Percentiles rank a stretch among this genome's conserved stretches.
These are phyloP conservation scores for Coleophora flavipennella DNA, from an alignment of 2,888 invertebrate genomes.

Conservation along the genomic window DNA sequence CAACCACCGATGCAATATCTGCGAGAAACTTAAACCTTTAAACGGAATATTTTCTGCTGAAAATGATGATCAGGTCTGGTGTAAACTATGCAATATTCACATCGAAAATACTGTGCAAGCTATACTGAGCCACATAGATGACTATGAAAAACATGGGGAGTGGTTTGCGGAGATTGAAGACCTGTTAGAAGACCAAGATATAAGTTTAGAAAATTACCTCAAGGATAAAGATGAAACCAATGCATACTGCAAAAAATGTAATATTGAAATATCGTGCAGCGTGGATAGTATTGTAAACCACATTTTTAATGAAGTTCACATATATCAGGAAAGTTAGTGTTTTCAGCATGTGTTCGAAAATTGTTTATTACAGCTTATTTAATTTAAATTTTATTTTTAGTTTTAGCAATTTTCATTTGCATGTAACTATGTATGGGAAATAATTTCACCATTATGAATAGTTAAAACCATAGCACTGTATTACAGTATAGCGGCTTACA, in stretches of 20 bases:
- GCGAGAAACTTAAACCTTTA: conserved; percentile 36
- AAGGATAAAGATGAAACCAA: conserved; percentile 34
- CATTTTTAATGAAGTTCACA: conserved; percentile 36
- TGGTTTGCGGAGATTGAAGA: conserved; percentile 47
- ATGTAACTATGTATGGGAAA: too few species aligned
- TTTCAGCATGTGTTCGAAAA: too few species aligned
- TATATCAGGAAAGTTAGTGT: conserved; percentile 22
- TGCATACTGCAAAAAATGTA: conserved; percentile 42
- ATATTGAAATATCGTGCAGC: conserved; percentile 33
- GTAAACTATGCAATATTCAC: conserved; percentile 40
- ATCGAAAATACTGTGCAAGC: conserved; percentile 31
- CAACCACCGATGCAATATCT: conserved; percentile 34
- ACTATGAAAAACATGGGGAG: conserved; percentile 34
- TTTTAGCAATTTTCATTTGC: too few species aligned
- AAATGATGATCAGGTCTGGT: conserved; percentile 38
- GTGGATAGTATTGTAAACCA: conserved; percentile 32
- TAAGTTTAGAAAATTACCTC: conserved; percentile 32
- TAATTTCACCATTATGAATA: too few species aligned
- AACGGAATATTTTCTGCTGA: conserved; percentile 39
- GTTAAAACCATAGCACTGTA: too few species aligned
- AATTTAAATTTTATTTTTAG: too few species aligned
- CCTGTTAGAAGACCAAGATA: conserved; percentile 34
- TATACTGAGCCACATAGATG: conserved; percentile 38
- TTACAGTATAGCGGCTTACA: too few species aligned
- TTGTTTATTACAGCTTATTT: too few species aligned